Evolutionary conservation across 2,888 invertebrate species (phyloP).

Genomic region (Ophraella communa): DNA sequence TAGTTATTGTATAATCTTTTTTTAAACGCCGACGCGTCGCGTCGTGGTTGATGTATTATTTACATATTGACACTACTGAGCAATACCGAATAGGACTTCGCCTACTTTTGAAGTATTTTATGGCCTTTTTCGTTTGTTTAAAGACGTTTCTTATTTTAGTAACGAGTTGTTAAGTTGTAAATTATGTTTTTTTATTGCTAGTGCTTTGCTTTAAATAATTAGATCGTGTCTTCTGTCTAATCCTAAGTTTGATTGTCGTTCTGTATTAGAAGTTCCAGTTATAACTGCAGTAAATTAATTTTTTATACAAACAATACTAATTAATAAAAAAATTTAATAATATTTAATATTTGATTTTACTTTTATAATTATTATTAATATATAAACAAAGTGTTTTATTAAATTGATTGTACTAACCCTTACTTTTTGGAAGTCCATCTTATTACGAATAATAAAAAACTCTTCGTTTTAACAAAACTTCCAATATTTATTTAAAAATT

Average conservation of each 20-base stretch:
- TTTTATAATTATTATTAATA: no score
- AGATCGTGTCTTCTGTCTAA: neutral
- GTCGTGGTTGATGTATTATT: slow-evolving; percentile 42
- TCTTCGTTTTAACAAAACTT: no score
- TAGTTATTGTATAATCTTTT: slow-evolving; percentile 46
- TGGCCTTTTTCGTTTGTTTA: slow-evolving; percentile 15
- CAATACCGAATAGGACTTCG: slow-evolving; percentile 22
- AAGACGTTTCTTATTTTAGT: slow-evolving; percentile 19
- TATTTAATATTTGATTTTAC: no score
- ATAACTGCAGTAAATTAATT: neutral
- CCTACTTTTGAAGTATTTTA: slow-evolving; percentile 30
- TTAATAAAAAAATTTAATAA: no score
- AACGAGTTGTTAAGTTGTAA: slow-evolving; percentile 21
- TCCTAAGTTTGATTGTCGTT: neutral
- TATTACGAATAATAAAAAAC: no score
- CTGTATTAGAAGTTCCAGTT: neutral
- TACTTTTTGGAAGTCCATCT: no score
- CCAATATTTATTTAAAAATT: no score
- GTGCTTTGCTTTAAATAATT: neutral
- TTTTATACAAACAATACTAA: neutral
- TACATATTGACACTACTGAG: slow-evolving; percentile 40
- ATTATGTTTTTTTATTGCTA: slow-evolving; percentile 12
- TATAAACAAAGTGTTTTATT: no score
- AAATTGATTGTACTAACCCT: no score
- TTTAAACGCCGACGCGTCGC: slow-evolving; percentile 40